Evolutionary conservation across 1,140 invertebrate genomes (phyloP).

Genomic region (Drosophila lacteicornis): DNA sequence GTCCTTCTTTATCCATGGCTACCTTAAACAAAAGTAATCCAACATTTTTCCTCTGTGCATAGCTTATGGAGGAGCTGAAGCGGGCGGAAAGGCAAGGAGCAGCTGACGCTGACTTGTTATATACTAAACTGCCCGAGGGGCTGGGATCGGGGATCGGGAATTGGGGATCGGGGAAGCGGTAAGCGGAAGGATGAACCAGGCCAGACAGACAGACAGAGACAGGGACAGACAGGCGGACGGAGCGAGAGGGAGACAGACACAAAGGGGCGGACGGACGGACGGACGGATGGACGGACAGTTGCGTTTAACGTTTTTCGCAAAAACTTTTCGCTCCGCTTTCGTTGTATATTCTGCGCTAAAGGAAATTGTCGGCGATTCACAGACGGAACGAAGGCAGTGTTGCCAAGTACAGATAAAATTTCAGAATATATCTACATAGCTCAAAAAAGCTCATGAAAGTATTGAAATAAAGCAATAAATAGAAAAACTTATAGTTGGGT

Average conservation of each 20-base stretch:
- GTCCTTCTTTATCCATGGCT: too few relatives aligned
- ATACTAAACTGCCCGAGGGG: constrained; percentile 72
- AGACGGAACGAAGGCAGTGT: constrained; percentile 42
- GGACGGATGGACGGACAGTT: constrained; percentile 59
- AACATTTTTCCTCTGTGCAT: constrained; percentile 3
- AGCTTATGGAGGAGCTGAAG: constrained; percentile 23
- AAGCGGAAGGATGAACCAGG: constrained; percentile 77
- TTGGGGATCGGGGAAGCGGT: constrained; percentile 42
- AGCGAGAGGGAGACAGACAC: constrained; percentile 24
- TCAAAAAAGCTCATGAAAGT: not conserved
- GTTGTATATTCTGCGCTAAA: constrained; percentile 43
- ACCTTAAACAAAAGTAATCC: too few relatives aligned
- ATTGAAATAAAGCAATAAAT: too few relatives aligned
- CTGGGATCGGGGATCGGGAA: constrained; percentile 5
- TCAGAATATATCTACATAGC: too few relatives aligned
- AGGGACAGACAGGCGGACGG: constrained; percentile 40
- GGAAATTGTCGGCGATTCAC: constrained; percentile 59
- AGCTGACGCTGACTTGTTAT: constrained; percentile 83
- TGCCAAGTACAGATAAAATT: constrained; percentile 13
- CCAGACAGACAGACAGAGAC: constrained; percentile 42
- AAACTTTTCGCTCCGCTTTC: constrained; percentile 75
- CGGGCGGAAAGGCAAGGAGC: constrained; percentile 53
- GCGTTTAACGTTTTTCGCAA: constrained; percentile 82
- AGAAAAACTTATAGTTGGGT: too few relatives aligned
- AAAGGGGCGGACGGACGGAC: constrained; percentile 45